Evolutionary conservation across 2,888 invertebrate genomes (phyloP), one percentile per base, ranked within the genome.

Genomic region (Stictocephala bisonia): DNA sequence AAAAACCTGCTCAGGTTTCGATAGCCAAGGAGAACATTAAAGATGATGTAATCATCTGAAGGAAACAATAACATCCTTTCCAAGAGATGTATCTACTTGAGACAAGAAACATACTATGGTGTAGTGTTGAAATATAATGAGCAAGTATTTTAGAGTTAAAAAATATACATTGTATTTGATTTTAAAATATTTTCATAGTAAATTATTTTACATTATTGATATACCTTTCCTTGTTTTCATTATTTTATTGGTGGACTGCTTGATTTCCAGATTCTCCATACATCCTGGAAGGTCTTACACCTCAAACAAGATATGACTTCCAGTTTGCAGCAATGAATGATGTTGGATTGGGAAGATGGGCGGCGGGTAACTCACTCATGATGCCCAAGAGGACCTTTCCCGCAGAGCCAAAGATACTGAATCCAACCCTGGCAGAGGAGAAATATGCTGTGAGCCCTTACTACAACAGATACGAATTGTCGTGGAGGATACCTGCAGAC

Each of bases 401-500:
- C 0, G 93, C 93, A 77, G 89, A 88, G 78, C 92, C 92, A 1
- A 87, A 87, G 77, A 89, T 92, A 73, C 82, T 89, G 58, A 85
- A 86, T 56, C 85, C 86, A 53, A 81, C 84, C 2, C 82, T 83
- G 3, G 78, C 80, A 41, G 80, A 79, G 9, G 86, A 87, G 24
- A 85, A 85, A 51, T 86, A 88, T 15, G 86, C 88, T 0, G 83
- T 85, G 2, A 91, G 91, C 44, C 87, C 87, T 48, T 94, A 90
- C 83, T 91, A 91, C 26, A 91, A 93, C 84, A 91, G 90, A 82
- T 95, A 90, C 82, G 93, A 94, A 81, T 84, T 96, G 20, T 88
- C 90, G 81, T 96, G 96, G 96, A 90, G 89, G 80, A 90, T 92
- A 66, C 95, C 96, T 0, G 90, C 91, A 66, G 93, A 96, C 82